Evolutionary conservation across 2,888 invertebrate genomes (phyloP), one percentile per base, ranked within the genome.

Genomic region (Allophyes oxyacanthae): DNA sequence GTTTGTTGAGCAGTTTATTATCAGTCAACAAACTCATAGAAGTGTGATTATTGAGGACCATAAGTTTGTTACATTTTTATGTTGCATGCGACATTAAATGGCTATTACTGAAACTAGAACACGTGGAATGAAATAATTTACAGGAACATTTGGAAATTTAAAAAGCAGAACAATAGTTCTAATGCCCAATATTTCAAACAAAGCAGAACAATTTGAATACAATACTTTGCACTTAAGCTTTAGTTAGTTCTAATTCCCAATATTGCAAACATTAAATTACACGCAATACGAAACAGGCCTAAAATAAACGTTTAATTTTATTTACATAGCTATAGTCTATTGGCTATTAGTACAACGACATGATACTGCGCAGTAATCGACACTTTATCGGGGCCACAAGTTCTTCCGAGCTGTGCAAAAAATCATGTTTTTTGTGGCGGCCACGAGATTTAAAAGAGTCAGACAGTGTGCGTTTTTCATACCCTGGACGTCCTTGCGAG

Each of bases 401-500:
- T 80, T 79, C 72, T 74, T 77, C 73, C 67, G 70, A 64, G 61
- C 52, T 59, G 51, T 65, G 62, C 70, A 72, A 78, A 76, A 78
- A 78, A 64, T 34, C 50, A 45, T 28, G 40, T 75, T 81, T 55
- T 78, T 80, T 75, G 67, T 60, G 40, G 59, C 64, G 46, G 60
- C 64, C 52, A 44, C 65, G 72, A 71, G 75, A 79, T 76, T 74
- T 79, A 82, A 82, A 83, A 75, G 62, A 69, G 56, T 65, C 71
- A 80, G 77, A 72, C 75, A 62, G 59, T 62, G 56, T 60, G 73
- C 72, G 74, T 84, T 87, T 87, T 87, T 85, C 67, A 59, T 79
- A 73, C 73, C 77, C 77, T 78, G 66, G 73, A 62, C 82, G 89
- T 89, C 89, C 90, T 90, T 89, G 89, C 79, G 59, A 71, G 84